A percentile compares a stretch with the other conserved stretches of the same genome.
Conservation (phyloP, 2,888 invertebrate species). For the Proisotoma minuta region DNA sequence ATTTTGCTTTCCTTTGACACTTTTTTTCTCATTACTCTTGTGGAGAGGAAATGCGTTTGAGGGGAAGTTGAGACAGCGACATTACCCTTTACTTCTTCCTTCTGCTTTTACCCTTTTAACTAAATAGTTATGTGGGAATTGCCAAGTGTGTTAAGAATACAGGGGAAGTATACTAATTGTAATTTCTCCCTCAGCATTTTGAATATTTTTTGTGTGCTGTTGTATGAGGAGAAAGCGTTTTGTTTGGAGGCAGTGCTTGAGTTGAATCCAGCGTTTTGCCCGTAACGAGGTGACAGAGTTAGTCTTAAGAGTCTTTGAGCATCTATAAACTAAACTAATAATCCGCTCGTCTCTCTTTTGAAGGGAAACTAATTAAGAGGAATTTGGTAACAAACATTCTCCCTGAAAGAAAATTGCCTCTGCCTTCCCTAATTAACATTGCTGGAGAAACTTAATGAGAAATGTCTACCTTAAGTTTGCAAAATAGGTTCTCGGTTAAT, state of each 20-base stretch:
- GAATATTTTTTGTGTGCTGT: no score
- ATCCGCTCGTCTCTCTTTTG: constrained; percentile 17
- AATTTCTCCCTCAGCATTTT: no score
- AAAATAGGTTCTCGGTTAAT: constrained; percentile 9
- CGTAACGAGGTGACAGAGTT: constrained; percentile 31
- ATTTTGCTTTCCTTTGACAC: no score
- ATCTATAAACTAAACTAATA: constrained; percentile 27
- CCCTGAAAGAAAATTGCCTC: not conserved
- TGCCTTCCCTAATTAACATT: constrained; percentile 15
- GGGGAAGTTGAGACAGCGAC: no score
- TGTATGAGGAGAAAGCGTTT: not conserved
- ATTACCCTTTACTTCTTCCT: no score
- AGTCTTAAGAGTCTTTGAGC: constrained; percentile 24
- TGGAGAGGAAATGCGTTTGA: no score
- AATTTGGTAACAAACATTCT: constrained; percentile 17
- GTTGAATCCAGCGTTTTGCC: constrained; percentile 11
- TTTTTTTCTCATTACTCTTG: no score
- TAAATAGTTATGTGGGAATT: no score
- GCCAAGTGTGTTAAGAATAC: no score
- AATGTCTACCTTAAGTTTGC: constrained; percentile 6
- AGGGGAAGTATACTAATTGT: no score
- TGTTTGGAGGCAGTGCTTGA: constrained; percentile 14
- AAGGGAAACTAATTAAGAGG: constrained; percentile 28
- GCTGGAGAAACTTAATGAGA: constrained; percentile 13
- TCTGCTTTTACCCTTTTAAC: no score